These are phyloP conservation scores for Panthera uncia DNA, from an alignment of 2,113 vertebrate genomes.

Conservation along the genomic window DNA sequence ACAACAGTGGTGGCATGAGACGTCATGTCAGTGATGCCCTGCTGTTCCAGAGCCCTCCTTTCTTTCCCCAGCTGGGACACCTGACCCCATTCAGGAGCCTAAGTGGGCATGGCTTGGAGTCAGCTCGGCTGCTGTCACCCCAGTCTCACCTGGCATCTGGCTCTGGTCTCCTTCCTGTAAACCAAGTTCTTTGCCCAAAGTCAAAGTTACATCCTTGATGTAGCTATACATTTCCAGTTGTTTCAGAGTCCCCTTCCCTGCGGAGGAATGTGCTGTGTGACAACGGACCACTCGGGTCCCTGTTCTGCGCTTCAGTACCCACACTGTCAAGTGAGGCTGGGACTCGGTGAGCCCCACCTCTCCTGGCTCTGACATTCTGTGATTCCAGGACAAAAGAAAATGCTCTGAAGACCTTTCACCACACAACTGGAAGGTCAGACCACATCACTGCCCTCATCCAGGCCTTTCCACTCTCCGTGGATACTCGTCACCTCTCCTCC, in stretches of 20 bases:
- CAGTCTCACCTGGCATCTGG: not conserved
- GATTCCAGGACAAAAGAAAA: not conserved
- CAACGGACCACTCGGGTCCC: not conserved
- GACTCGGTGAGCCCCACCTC: not conserved
- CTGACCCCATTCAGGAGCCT: not conserved
- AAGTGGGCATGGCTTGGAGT: not conserved
- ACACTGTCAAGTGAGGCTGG: not conserved
- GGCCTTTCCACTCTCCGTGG: not conserved
- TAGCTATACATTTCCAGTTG: not conserved
- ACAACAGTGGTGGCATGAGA: not conserved
- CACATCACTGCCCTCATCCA: not conserved
- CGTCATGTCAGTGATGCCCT: not conserved
- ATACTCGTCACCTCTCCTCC: not conserved
- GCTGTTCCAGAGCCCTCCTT: not conserved
- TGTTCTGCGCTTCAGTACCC: not conserved
- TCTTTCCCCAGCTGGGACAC: not conserved
- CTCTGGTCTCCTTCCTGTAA: not conserved
- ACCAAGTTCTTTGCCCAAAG: not conserved
- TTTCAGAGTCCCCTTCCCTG: not conserved
- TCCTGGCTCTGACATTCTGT: not conserved
- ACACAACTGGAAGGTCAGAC: not conserved
- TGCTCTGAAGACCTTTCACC: not conserved
- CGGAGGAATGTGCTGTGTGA: not conserved
- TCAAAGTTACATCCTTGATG: not conserved
- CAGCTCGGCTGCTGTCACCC: not conserved